A percentile compares a stretch with the other conserved stretches of the same genome.
Conservation (phyloP, 2,888 invertebrate species). For the Tinea trinotella region DNA sequence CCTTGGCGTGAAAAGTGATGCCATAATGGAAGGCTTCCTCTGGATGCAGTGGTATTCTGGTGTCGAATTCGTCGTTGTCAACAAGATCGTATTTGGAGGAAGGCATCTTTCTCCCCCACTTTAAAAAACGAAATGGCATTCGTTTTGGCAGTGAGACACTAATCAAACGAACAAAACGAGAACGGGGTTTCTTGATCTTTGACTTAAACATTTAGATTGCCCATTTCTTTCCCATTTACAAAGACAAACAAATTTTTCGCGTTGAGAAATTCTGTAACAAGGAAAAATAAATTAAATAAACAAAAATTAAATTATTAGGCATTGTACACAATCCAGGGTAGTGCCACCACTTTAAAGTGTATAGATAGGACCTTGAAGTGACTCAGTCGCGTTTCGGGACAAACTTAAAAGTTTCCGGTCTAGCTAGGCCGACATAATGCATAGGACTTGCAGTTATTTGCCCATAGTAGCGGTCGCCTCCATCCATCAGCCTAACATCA, state of each 20-base stretch:
- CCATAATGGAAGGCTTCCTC: constrained; percentile 98
- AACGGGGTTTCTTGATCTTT: not conserved
- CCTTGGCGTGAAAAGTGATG: constrained; percentile 98
- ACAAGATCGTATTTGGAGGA: constrained; percentile 94
- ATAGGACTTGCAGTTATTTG: too few relatives aligned
- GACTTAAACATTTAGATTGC: constrained; percentile 18
- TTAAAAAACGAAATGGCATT: constrained; percentile 56
- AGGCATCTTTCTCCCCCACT: constrained; percentile 79
- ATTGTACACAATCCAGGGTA: too few relatives aligned
- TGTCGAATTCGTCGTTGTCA: constrained; percentile 96
- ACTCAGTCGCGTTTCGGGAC: too few relatives aligned
- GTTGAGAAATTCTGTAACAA: not conserved
- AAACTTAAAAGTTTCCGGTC: too few relatives aligned
- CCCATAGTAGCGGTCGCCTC: too few relatives aligned
- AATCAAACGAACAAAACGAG: constrained; percentile 10
- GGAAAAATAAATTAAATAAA: not conserved
- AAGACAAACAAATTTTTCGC: not conserved
- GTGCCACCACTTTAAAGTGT: too few relatives aligned
- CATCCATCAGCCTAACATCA: too few relatives aligned
- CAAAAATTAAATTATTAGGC: too few relatives aligned
- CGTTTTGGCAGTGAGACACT: constrained; percentile 39
- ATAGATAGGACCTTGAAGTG: too few relatives aligned
- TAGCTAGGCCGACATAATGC: too few relatives aligned
- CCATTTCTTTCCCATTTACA: constrained; percentile 1
- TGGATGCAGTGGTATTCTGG: constrained; percentile 95